Base-by-base conservation (phyloP, 1,140 invertebrate genomes). In the Drosophila erecta region DNA sequence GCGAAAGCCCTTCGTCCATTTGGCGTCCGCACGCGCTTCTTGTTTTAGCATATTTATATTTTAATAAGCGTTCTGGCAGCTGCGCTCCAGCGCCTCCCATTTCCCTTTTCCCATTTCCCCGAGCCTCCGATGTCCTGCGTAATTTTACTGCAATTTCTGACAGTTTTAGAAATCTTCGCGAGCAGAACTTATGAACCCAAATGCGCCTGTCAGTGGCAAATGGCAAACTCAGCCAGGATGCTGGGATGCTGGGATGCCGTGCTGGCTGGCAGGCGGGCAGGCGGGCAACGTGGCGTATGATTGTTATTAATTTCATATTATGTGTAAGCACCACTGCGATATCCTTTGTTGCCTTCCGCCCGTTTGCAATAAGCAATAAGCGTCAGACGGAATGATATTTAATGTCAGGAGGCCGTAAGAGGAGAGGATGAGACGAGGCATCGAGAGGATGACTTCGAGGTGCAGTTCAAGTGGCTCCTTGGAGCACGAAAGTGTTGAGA, bases 261-360 rank as follows among this genome's bases (percentile, higher is more conserved):
- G 22, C 44, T 57, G 24, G n/a, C 61, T 41, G 69, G 17, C 41
- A 35, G 44, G 49, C 84, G 5, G 43, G 56, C 69, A 41, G 69
- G 24, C 49, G 46, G 57, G 59, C 84, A 89, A 89, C 84, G 80
- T 74, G 84, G 84, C 84, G 85, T 89, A 89, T 89, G 84, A 89
- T 89, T 89, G 84, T 89, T 89, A 89, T 89, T 89, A 89, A 89
- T 89, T 89, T 84, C 79, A 72, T 76, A 87, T 86, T 86, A 87
- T 86, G 70, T 89, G 64, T 74, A 83, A 89, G 76, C 81, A 70
- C 58, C 47, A 70, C 59, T 66, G 24, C 35, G 14, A 47, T 47
- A 55, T 49, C 62, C 40, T 59, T 60, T 53, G 59, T 58, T 70
- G 47, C 47, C 11, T 62, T 58, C 14, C 43, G 41, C 17, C 15